Conservation (phyloP, 2,797 vertebrate species). For the Carduelis carduelis region DNA sequence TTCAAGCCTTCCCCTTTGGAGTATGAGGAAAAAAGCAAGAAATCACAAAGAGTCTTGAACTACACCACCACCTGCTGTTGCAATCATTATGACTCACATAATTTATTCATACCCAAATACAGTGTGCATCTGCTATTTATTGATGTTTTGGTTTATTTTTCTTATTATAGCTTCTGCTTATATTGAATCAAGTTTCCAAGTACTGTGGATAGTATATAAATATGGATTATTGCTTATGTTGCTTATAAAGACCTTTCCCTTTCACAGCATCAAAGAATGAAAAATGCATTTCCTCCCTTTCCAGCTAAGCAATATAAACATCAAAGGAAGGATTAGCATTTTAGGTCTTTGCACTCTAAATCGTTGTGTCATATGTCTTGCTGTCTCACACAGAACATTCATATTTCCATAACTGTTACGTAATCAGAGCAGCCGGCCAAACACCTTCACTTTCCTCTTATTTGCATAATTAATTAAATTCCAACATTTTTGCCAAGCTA, state of each 20-base stretch:
- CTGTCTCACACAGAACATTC: not conserved
- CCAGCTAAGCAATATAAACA: slow-evolving; percentile 48
- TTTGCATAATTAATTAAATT: slow-evolving; percentile 29
- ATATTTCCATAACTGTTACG: slow-evolving; percentile 23
- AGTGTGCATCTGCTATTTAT: slow-evolving; percentile 32
- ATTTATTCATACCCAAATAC: slow-evolving; percentile 51
- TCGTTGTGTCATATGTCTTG: slow-evolving; percentile 23
- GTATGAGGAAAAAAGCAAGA: not conserved
- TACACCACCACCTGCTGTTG: slow-evolving; percentile 58
- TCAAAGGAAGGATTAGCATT: slow-evolving; percentile 54
- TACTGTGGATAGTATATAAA: not conserved
- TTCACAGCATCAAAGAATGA: slow-evolving; percentile 25
- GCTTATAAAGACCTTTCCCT: slow-evolving; percentile 16
- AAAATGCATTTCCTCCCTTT: slow-evolving; percentile 43
- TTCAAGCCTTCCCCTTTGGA: not conserved
- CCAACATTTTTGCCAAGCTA: not conserved
- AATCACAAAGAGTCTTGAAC: slow-evolving; percentile 42
- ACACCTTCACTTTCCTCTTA: not conserved
- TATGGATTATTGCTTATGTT: slow-evolving; percentile 1
- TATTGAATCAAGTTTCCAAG: not conserved
- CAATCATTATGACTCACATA: slow-evolving; percentile 33
- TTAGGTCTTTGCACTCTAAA: slow-evolving; percentile 27
- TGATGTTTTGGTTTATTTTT: slow-evolving; percentile 30
- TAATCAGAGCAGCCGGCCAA: not conserved
- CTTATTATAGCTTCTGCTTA: not conserved